Base-by-base conservation (phyloP, 2,797 vertebrate species). In the Pipistrellus kuhlii region DNA sequence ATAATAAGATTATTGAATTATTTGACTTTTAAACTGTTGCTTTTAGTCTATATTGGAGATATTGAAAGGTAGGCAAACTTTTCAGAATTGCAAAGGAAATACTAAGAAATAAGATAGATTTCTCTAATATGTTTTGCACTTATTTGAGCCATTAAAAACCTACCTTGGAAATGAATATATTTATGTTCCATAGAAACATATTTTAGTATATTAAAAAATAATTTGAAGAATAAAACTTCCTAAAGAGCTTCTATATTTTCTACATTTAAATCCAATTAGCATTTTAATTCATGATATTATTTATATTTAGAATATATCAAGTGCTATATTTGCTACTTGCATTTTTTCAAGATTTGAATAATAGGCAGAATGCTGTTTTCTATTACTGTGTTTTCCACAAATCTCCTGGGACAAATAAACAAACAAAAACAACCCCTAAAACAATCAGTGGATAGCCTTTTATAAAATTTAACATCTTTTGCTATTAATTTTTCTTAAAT, bases 221-320 rank as follows among this genome's bases (percentile, higher is more conserved):
- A 18, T 6, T 17, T 38, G 69, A 81, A 91, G 41, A 84, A 89
- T 89, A 93, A 81, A 77, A 48, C 13, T 82, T 66, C 15, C 59
- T 53, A 75, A 82, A 90, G 72, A 53, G 11, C 88, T 77, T 41
- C 23, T 91, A 72, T 73, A 83, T 3, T 81, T 92, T 87, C 55
- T 89, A 85, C 85, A 92, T 95, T 94, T 94, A 96, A 95, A 51
- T 1, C 18, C 87, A 44, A 85, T 92, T 96, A 93, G 38, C 55
- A 96, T 81, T 96, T 92, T 57, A 94, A 91, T 90, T 91, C 18
- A 55, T 62, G 3, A 17, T 44, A 87, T 69, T 91, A 87, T 69
- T 86, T 95, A 85, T 89, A 95, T 23, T 91, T 59, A 92, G 25
- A 75, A 35, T 35, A 84, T 94, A 85, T 86, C 23, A 85, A 77